Evolutionary conservation across 35 echinoderm and acorn worm species (phyloP), one percentile per base, ranked within the genome.

Genomic region (Apostichopus californicus): DNA sequence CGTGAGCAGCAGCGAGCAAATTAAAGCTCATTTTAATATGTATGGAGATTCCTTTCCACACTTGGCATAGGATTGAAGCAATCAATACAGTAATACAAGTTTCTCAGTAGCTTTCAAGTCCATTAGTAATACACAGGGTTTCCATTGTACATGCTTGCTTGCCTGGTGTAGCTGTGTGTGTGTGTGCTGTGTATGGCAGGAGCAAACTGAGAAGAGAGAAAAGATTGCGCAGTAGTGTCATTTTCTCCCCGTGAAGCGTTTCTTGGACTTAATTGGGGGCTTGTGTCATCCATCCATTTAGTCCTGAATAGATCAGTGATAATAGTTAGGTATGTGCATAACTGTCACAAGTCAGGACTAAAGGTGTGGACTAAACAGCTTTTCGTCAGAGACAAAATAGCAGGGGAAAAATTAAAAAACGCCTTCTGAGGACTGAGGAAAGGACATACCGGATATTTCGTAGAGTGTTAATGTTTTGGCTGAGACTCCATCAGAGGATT

Each of bases 21-120:
- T 85, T 85, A 85, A 81, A 85, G 55, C 81, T 85, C 81, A 85
- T 85, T 85, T 85, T 85, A 85, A 85, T 85, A 85, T 85, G 81
- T 85, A 85, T 85, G 54, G 81, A 85, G 55, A 58, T 56, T 85
- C n/a, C 81, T 85, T n/a, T 59, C 81, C 21, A 85, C 52, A 85
- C 81, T 85, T 85, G 81, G 81, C 56, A 22, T 21, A 85, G 81
- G 81, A 85, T 58, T 85, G 81, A 17, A 25, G 81, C 54, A 85
- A 85, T 85, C 81, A 85, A 85, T 85, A 85, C 17, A 85, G 81
- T 85, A 85, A 85, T 85, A 85, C 81, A 58, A 85, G 55, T 85
- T 85, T 85, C 81, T 58, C 81, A 59, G 55, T 58, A 85, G 81
- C 55, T 85, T 85, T 85, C 81, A 85, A 85, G 81, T 85, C 81